Percentiles rank a stretch among this genome's conserved stretches.
Evolutionary conservation across 2,797 vertebrate species (phyloP).

Genomic region (Paramormyrops hopkinsi): DNA sequence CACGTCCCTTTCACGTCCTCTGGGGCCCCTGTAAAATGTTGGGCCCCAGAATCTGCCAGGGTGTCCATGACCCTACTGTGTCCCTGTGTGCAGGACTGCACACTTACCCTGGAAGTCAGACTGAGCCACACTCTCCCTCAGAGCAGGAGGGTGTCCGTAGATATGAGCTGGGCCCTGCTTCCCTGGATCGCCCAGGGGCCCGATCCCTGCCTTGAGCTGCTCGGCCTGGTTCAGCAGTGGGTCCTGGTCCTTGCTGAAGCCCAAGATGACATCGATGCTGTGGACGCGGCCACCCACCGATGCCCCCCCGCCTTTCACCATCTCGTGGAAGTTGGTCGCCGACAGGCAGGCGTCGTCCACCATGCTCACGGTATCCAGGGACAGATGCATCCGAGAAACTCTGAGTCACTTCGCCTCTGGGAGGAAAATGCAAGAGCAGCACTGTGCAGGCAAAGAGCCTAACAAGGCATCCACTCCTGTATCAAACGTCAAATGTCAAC

Average conservation of each 20-base stretch:
- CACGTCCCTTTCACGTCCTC: background rate
- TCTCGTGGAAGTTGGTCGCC: constrained; percentile 65
- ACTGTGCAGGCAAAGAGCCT: background rate
- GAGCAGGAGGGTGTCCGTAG: constrained; percentile 49
- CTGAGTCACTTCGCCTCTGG: constrained; percentile 30
- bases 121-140: constrained; percentile 50
- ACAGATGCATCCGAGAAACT: constrained; percentile 66
- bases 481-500: background rate
- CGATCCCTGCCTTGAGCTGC: constrained; percentile 48
- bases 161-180: constrained; percentile 48
- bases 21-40: background rate
- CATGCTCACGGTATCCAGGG: constrained; percentile 70
- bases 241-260: constrained; percentile 70
- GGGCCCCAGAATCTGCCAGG: background rate
- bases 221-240: constrained; percentile 51
- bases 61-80: background rate
- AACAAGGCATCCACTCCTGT: background rate
- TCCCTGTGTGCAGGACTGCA: background rate
- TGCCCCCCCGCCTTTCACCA: constrained; percentile 60
- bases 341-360: constrained; percentile 72
- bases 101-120: constrained; percentile 58
- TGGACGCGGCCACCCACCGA: constrained; percentile 58
- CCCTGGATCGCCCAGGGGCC: constrained; percentile 44
- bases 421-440: constrained; percentile 18
- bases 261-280: constrained; percentile 73